phyloP scores from a whole-genome alignment of 2,797 vertebrate species.

The Anguilla obscura region DNA sequence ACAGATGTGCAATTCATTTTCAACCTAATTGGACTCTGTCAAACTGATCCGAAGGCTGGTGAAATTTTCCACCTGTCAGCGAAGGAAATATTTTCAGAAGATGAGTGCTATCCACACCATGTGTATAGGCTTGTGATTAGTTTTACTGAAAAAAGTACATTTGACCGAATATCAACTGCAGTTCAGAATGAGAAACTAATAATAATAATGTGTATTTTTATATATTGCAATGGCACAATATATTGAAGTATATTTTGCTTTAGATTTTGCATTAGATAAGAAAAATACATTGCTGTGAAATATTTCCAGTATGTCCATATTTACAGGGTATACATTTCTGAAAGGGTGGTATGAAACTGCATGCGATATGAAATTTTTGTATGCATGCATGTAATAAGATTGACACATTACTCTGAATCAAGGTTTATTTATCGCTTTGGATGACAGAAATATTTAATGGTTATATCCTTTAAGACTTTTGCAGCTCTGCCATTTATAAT shows the following conservation, averaged over 20 bases:
- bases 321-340: neutral
- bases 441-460: neutral
- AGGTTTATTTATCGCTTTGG: neutral
- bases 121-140: neutral
- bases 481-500: neutral
- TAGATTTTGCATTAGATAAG: neutral
- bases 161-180: neutral
- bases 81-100: neutral
- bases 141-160: neutral
- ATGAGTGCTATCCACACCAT: neutral
- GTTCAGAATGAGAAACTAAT: neutral
- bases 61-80: neutral
- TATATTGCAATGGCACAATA: no score
- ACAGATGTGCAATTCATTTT: constrained; percentile 63
- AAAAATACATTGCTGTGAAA: neutral
- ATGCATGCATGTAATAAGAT: neutral
- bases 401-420: neutral
- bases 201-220: neutral
- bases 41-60: neutral
- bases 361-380: neutral
- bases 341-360: neutral
- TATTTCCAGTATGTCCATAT: neutral
- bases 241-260: no score
- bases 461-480: neutral
- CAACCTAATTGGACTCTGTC: constrained; percentile 40